A percentile compares a stretch with the other conserved stretches of the same genome.
Conservation (phyloP, 2,888 invertebrate species). For the Drosophila colorata region DNA sequence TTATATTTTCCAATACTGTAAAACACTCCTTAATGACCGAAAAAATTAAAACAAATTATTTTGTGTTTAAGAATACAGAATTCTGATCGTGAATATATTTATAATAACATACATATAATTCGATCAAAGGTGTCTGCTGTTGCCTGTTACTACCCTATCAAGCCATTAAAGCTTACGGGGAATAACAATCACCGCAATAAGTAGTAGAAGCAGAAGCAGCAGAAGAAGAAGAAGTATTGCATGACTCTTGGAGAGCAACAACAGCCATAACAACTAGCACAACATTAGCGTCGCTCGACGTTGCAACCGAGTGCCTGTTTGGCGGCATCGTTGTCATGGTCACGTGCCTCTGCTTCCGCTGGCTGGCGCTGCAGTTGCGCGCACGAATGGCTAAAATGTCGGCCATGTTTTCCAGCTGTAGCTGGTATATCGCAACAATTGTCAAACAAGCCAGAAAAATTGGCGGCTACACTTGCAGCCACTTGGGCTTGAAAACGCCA, state of each 20-base stretch:
- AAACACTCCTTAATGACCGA: too few species aligned
- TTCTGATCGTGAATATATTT: too few species aligned
- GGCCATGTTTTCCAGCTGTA: constrained; percentile 52
- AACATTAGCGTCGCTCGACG: constrained; percentile 55
- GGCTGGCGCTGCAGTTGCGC: constrained; percentile 50
- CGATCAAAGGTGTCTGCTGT: too few species aligned
- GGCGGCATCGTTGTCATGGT: constrained; percentile 70
- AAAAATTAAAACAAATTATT: too few species aligned
- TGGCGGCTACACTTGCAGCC: constrained; percentile 51
- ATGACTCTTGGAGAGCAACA: constrained; percentile 47
- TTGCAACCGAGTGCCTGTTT: constrained; percentile 19
- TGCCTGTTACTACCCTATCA: too few species aligned
- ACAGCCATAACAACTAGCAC: constrained; percentile 66
- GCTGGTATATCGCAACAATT: constrained; percentile 64
- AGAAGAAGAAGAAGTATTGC: constrained; percentile 32
- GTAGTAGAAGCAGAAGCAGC: neutral
- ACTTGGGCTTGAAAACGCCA: constrained; percentile 25
- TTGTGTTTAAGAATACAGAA: too few species aligned
- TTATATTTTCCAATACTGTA: too few species aligned
- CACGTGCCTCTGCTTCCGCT: constrained; percentile 67
- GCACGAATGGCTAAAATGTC: constrained; percentile 67
- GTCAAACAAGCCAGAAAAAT: constrained; percentile 77
- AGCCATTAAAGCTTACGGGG: neutral
- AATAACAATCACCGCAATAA: constrained; percentile 30
- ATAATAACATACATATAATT: too few species aligned